A percentile compares a stretch with the other conserved stretches of the same genome.
Conservation (phyloP, 2,797 vertebrate species). For the Pteronotus mesoamericanus region DNA sequence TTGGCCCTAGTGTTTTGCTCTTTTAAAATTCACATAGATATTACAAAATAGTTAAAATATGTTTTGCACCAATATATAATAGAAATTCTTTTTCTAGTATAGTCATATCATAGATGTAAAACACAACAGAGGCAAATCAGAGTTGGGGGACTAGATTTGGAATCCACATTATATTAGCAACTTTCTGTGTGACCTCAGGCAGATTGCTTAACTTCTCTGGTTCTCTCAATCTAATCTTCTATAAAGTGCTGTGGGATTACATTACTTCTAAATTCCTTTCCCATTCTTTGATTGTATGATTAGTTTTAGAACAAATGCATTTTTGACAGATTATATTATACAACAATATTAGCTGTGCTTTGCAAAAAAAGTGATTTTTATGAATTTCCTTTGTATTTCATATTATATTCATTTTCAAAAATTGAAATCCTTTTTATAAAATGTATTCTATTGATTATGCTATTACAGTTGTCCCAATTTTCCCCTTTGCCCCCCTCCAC, state of each 20-base stretch:
- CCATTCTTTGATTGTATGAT: neutral
- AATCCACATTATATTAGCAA: neutral
- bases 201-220: neutral
- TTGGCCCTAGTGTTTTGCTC: neutral
- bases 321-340: slow-evolving; percentile 5
- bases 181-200: neutral
- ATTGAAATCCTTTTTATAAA: neutral
- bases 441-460: neutral
- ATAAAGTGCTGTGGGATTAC: neutral
- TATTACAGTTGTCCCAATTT: neutral
- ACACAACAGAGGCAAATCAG: neutral
- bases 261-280: neutral
- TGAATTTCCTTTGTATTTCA: neutral
- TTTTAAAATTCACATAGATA: neutral
- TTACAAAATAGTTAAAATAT: neutral
- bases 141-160: neutral
- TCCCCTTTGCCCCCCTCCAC: neutral
- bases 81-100: neutral
- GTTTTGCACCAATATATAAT: neutral
- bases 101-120: neutral
- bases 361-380: slow-evolving; percentile 17
- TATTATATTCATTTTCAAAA: slow-evolving; percentile 18
- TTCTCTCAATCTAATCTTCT: neutral
- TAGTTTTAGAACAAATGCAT: neutral
- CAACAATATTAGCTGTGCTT: slow-evolving; percentile 4